Conservation (phyloP, 2,113 vertebrate genomes). For the Bambusicola thoracicus region DNA sequence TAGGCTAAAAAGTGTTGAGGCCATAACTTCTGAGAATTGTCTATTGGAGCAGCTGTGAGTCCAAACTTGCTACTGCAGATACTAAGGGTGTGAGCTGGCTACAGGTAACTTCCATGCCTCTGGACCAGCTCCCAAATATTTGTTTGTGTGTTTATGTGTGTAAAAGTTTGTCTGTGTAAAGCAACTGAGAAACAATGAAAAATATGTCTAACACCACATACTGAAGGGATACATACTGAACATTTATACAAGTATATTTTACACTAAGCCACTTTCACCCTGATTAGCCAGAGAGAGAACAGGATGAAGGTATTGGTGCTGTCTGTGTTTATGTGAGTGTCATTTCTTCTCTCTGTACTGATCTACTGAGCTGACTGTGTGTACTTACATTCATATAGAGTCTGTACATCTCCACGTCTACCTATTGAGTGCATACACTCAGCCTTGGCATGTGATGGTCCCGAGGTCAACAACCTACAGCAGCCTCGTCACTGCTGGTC, state of each 20-base stretch:
- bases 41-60: accelerated
- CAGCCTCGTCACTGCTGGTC: background rate
- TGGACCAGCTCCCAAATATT: background rate
- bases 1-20: accelerated
- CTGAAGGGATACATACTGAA: background rate
- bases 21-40: background rate
- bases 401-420: background rate
- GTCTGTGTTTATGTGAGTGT: accelerated
- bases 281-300: background rate
- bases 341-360: background rate
- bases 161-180: background rate
- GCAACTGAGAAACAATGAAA: background rate
- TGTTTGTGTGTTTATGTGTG: background rate
- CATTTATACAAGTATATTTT: background rate
- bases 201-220: background rate
- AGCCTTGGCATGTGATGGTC: accelerated
- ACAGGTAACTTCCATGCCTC: background rate
- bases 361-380: background rate
- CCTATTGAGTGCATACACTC: background rate
- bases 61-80: background rate
- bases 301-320: background rate
- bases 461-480: background rate
- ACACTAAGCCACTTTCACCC: background rate
- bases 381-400: background rate
- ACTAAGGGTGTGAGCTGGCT: background rate